Percentiles rank a stretch among this genome's conserved stretches.
phyloP scores from a whole-genome alignment of 1,140 invertebrate genomes.

The Zaprionus gabonicus region DNA sequence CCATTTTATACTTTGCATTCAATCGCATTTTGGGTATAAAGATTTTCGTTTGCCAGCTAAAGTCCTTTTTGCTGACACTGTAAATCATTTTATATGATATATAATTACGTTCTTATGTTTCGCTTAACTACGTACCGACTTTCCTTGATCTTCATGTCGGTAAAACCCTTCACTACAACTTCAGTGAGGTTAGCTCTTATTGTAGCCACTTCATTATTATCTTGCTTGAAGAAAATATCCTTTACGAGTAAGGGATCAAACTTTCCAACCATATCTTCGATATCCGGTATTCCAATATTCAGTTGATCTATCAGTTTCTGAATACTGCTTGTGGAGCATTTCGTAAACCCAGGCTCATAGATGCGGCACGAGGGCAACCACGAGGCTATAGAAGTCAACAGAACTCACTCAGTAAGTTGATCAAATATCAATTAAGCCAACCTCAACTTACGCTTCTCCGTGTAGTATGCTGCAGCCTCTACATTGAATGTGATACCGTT shows the following conservation, averaged over 20 bases:
- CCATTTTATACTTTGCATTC: conserved; percentile 89
- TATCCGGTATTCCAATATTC: conserved; percentile 83
- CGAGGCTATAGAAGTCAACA: conserved; percentile 85
- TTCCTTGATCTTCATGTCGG: conserved; percentile 86
- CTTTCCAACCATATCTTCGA: conserved; percentile 55
- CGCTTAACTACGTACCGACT: conserved; percentile 84
- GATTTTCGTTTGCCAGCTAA: conserved; percentile 88
- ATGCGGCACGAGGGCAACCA: conserved; percentile 87
- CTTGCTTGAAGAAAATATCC: conserved; percentile 72
- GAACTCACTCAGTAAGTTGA: not conserved
- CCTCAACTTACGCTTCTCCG: conserved; percentile 66
- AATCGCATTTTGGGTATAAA: conserved; percentile 87
- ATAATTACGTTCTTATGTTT: not conserved
- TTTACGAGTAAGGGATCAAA: conserved; percentile 70
- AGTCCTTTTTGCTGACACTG: conserved; percentile 87
- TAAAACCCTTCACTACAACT: conserved; percentile 87
- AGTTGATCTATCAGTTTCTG: conserved; percentile 87
- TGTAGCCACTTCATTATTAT: conserved; percentile 87
- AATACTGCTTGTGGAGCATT: conserved; percentile 87
- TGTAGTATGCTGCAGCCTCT: conserved; percentile 55
- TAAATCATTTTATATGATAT: not conserved
- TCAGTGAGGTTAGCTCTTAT: conserved; percentile 88
- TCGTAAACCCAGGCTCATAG: conserved; percentile 87
- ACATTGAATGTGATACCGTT: conserved; percentile 35
- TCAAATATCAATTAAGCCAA: not conserved